Evolutionary conservation across 2,797 vertebrate genomes (phyloP).

Genomic region (Hozukius guyotensis): DNA sequence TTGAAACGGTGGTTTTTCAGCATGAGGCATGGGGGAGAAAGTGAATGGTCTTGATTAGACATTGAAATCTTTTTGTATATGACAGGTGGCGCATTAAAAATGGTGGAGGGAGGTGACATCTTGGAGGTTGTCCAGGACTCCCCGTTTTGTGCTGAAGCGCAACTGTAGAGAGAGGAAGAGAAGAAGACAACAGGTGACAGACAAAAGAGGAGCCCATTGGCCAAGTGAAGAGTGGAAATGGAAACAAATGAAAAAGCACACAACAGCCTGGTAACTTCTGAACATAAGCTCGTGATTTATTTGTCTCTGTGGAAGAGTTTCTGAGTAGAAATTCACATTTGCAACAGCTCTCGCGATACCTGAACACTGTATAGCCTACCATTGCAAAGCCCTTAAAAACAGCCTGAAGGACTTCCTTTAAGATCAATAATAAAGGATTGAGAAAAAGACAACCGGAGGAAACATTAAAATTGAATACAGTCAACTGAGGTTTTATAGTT

Average conservation of each 20-base stretch:
- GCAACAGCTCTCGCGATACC: background rate
- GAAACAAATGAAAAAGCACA: background rate
- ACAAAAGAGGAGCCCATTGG: conserved; percentile 29
- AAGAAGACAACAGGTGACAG: conserved; percentile 65
- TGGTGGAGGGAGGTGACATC: conserved; percentile 71
- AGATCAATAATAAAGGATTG: background rate
- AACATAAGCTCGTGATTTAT: background rate
- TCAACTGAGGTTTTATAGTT: background rate
- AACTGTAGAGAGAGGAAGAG: conserved; percentile 66
- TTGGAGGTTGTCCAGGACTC: conserved; percentile 67
- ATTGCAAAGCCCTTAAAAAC: background rate
- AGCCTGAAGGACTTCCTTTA: background rate
- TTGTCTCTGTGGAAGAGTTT: background rate
- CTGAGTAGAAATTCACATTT: background rate
- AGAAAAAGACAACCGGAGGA: background rate
- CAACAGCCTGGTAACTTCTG: background rate
- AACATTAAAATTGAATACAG: background rate
- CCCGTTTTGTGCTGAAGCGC: conserved; percentile 43
- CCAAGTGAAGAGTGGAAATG: background rate
- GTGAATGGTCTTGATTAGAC: conserved; percentile 76
- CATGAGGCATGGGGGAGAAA: conserved; percentile 21
- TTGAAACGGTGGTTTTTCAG: conserved; percentile 30
- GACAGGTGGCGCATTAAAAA: conserved; percentile 78
- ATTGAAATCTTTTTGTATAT: conserved; percentile 72
- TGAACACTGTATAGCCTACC: background rate